These are phyloP conservation scores for Tokudaia tokunoshimensis DNA, from an alignment of 2,797 vertebrate species.

Conservation along the genomic window DNA sequence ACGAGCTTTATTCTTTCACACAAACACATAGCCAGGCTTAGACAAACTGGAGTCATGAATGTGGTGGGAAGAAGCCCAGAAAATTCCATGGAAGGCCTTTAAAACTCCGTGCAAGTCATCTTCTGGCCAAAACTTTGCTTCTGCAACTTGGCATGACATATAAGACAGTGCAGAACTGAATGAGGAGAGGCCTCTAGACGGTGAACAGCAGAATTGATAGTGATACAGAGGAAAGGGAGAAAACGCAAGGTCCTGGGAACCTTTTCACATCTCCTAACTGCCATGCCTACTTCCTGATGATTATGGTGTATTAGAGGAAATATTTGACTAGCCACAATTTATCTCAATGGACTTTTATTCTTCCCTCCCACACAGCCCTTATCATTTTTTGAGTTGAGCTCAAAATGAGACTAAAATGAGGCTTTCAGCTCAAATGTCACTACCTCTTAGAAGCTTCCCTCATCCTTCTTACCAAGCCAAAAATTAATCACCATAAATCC, in stretches of 20 bases:
- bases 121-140: background rate
- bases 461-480: background rate
- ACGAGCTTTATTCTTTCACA: constrained; percentile 71
- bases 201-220: background rate
- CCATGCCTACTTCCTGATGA: background rate
- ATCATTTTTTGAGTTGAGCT: constrained; percentile 7
- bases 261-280: background rate
- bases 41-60: constrained; percentile 14
- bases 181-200: background rate
- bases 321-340: background rate
- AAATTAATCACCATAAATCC: background rate
- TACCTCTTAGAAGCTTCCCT: background rate
- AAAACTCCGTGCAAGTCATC: background rate
- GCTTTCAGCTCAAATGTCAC: background rate
- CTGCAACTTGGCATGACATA: background rate
- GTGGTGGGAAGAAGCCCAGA: constrained; percentile 1
- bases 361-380: background rate
- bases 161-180: background rate
- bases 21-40: constrained; percentile 14
- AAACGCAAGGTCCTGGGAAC: background rate
- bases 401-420: background rate
- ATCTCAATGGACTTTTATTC: background rate
- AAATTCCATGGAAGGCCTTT: background rate
- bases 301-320: background rate
- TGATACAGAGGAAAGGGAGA: background rate